Percentiles rank a stretch among this genome's conserved stretches.
Conservation (phyloP, 2,113 vertebrate genomes). For the human (Homo sapiens) region DNA sequence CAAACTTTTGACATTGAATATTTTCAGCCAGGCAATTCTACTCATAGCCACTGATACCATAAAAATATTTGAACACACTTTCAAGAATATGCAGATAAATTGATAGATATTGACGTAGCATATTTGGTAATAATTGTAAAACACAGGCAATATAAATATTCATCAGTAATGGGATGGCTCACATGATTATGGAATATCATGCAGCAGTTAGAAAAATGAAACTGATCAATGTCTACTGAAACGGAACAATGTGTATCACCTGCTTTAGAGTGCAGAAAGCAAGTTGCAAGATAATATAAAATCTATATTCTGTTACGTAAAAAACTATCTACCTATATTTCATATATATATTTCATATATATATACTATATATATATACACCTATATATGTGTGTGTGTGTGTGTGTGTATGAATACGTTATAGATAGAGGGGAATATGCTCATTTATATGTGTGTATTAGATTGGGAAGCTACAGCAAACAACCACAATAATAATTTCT, state of each 20-base stretch:
- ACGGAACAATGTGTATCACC: background rate
- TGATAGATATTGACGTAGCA: background rate
- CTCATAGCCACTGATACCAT: background rate
- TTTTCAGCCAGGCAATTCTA: background rate
- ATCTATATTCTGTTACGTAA: background rate
- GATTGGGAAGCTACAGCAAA: background rate
- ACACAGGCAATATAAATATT: background rate
- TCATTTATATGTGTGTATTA: background rate
- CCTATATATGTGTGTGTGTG: background rate
- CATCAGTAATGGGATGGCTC: background rate
- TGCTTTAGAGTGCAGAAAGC: background rate
- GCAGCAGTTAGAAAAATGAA: constrained; percentile 1
- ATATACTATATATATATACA: too few relatives aligned
- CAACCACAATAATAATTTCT: background rate
- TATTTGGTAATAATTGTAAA: background rate
- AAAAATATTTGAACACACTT: background rate
- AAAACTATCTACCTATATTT: background rate
- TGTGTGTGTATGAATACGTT: background rate
- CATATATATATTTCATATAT: too few relatives aligned
- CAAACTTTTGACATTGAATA: background rate
- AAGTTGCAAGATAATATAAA: background rate
- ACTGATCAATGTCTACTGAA: background rate
- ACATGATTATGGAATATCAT: background rate
- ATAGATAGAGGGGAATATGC: background rate
- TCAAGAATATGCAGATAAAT: background rate